phyloP scores from a whole-genome alignment of 92 coral and sea anemone species.

The Phenganax stokvisi region DNA sequence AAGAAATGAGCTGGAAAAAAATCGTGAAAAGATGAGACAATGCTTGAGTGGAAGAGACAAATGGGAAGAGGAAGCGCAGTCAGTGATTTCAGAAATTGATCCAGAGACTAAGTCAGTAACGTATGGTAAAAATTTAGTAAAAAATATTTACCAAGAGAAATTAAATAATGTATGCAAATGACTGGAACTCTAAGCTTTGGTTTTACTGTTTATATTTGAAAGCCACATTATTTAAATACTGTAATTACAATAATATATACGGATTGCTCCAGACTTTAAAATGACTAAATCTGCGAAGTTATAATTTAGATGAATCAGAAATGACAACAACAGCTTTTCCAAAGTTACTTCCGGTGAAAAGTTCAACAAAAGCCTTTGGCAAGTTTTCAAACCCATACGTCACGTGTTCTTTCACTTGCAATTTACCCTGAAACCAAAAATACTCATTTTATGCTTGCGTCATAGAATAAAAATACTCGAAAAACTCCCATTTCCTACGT shows the following conservation, averaged over 20 bases:
- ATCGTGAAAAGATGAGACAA: conserved; percentile 22
- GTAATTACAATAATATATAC: too few relatives aligned
- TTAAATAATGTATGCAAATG: not conserved
- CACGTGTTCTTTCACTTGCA: conserved; percentile 38
- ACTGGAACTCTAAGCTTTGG: too few relatives aligned
- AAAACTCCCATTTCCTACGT: too few relatives aligned
- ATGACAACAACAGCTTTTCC: conserved; percentile 37
- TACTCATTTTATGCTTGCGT: too few relatives aligned
- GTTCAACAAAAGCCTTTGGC: conserved; percentile 44
- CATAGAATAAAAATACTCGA: too few relatives aligned
- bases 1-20: conserved; percentile 13
- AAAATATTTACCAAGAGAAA: conserved; percentile 2
- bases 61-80: conserved; percentile 32
- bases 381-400: conserved; percentile 45
- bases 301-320: not conserved
- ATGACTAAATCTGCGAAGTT: not conserved
- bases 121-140: not conserved
- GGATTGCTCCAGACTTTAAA: too few relatives aligned
- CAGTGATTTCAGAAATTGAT: conserved; percentile 23
- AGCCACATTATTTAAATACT: too few relatives aligned
- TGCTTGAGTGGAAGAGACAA: conserved; percentile 13
- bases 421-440: conserved; percentile 22
- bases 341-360: conserved; percentile 42
- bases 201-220: too few relatives aligned
- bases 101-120: not conserved